phyloP scores from a whole-genome alignment of 2,797 vertebrate genomes.

The Notamacropus eugenii region DNA sequence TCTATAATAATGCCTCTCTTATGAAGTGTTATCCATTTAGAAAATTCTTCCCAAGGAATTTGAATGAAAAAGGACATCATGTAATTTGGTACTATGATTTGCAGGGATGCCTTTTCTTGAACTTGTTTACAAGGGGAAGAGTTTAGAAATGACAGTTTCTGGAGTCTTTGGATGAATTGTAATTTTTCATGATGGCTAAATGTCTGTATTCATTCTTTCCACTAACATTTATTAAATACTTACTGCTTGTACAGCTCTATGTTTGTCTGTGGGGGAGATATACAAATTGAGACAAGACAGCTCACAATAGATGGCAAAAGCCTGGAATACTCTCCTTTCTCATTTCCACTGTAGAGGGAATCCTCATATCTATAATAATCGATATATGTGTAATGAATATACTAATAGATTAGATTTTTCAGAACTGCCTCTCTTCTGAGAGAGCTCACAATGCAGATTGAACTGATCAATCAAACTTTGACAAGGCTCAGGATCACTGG shows the following conservation, averaged over 20 bases:
- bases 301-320: not conserved
- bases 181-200: not conserved
- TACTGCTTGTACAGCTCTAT: not conserved
- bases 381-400: no score
- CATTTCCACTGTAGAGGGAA: not conserved
- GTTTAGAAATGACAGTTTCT: not conserved
- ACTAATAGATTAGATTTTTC: no score
- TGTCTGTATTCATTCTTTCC: not conserved
- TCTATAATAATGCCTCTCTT: not conserved
- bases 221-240: not conserved
- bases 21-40: constrained; percentile 4
- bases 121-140: constrained; percentile 11
- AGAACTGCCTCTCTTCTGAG: no score
- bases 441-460: no score
- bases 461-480: no score
- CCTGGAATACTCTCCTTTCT: not conserved
- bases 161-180: not conserved
- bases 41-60: not conserved
- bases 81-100: constrained; percentile 42
- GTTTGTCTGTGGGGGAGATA: not conserved
- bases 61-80: constrained; percentile 36
- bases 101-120: constrained; percentile 38
- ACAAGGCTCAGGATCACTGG: no score
- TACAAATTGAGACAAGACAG: not conserved
- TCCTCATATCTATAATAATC: no score